Conservation (phyloP, 2,113 vertebrate species). For the Leptobrachium ailaonicum region DNA sequence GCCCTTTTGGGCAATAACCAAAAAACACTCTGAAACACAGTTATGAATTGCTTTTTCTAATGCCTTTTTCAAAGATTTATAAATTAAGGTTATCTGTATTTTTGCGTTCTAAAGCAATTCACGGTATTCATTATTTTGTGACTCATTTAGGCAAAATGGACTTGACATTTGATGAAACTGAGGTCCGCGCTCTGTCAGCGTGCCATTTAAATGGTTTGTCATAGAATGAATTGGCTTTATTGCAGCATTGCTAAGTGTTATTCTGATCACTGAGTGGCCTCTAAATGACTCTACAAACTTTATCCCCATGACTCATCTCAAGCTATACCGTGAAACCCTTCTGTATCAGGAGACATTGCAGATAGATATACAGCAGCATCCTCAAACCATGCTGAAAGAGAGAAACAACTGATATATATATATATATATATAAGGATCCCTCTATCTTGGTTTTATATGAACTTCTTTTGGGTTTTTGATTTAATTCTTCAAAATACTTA, state of each 20-base stretch:
- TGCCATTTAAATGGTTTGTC: slow-evolving; percentile 38
- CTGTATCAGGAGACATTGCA: slow-evolving; percentile 23
- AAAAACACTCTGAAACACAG: slow-evolving; percentile 28
- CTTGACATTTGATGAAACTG: slow-evolving; percentile 40
- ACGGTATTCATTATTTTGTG: slow-evolving; percentile 35
- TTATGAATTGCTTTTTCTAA: slow-evolving; percentile 16
- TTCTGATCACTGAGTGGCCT: slow-evolving; percentile 37
- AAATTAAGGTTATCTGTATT: slow-evolving; percentile 38
- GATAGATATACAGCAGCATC: not conserved
- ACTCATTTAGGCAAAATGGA: slow-evolving; percentile 42
- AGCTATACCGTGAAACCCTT: slow-evolving; percentile 26
- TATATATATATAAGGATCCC: too few relatives aligned
- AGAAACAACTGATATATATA: too few relatives aligned
- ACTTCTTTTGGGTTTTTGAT: too few relatives aligned
- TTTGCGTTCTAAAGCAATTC: slow-evolving; percentile 25
- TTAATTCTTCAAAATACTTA: too few relatives aligned
- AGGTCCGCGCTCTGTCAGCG: slow-evolving; percentile 26
- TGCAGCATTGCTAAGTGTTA: slow-evolving; percentile 28
- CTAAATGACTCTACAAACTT: slow-evolving; percentile 38
- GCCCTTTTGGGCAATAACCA: slow-evolving; percentile 29
- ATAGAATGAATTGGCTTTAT: slow-evolving; percentile 37
- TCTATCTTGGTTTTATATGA: too few relatives aligned
- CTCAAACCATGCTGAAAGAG: too few relatives aligned
- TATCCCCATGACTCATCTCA: slow-evolving; percentile 34
- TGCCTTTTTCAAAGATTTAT: slow-evolving; percentile 20